phyloP scores from a whole-genome alignment of 2,113 vertebrate species.

The Siniperca knerii region DNA sequence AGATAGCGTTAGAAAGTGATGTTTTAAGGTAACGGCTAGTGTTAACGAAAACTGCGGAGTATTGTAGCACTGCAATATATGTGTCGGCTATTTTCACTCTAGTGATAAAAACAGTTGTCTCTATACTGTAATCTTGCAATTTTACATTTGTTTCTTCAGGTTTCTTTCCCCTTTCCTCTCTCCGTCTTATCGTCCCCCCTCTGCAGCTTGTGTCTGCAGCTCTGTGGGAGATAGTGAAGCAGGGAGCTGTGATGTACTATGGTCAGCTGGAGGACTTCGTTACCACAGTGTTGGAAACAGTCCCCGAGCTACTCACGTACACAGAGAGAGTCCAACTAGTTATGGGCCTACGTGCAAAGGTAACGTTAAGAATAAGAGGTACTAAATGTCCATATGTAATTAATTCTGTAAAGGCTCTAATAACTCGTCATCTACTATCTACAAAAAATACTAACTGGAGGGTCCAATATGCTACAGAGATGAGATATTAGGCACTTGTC shows the following conservation, averaged over 20 bases:
- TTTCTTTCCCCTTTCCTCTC: slow-evolving; percentile 43
- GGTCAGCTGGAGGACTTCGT: slow-evolving; percentile 80
- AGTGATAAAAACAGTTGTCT: background rate
- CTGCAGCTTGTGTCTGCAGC: slow-evolving; percentile 77
- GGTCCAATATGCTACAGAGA: background rate
- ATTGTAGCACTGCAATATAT: background rate
- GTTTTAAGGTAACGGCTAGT: background rate
- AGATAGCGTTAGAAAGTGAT: background rate
- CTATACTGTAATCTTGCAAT: background rate
- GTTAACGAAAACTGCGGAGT: background rate
- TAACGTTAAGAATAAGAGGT: slow-evolving; percentile 27
- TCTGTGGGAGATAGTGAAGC: slow-evolving; percentile 74
- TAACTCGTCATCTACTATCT: too few relatives aligned
- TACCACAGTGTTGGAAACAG: slow-evolving; percentile 60
- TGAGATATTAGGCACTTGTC: background rate
- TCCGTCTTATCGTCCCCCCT: slow-evolving; percentile 58
- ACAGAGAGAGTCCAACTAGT: slow-evolving; percentile 78
- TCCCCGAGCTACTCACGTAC: slow-evolving; percentile 77
- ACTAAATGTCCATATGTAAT: too few relatives aligned
- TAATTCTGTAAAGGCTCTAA: background rate
- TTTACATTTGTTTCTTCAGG: slow-evolving; percentile 2
- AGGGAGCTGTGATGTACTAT: slow-evolving; percentile 68
- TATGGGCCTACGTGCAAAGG: slow-evolving; percentile 81
- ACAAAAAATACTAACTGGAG: background rate
- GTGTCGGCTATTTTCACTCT: background rate